Evolutionary conservation across 2,888 invertebrate genomes (phyloP).

Genomic region (Temnothorax ravouxi): DNA sequence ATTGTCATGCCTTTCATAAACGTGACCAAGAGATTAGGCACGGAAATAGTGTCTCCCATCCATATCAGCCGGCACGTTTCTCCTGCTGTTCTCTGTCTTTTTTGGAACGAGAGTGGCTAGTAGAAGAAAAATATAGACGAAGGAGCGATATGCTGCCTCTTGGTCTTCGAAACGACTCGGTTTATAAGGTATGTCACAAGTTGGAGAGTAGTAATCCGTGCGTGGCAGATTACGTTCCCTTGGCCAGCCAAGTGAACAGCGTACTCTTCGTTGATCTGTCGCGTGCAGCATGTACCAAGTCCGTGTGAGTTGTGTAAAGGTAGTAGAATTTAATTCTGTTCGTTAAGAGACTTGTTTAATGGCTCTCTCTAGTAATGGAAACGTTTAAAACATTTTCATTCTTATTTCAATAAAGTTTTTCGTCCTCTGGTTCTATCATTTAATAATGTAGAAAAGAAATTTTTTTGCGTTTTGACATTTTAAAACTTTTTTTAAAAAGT

Average conservation of each 20-base stretch:
- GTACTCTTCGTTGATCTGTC: conserved; percentile 39
- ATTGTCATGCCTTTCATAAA: conserved; percentile 47
- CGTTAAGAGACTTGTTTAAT: not conserved
- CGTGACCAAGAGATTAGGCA: conserved; percentile 53
- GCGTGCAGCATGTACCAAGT: conserved; percentile 18
- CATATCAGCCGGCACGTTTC: not conserved
- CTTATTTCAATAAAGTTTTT: not conserved
- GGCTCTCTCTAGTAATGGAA: not conserved
- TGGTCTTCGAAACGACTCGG: conserved; percentile 29
- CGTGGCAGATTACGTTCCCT: conserved; percentile 1
- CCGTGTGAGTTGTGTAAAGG: not conserved
- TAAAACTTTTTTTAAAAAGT: not conserved
- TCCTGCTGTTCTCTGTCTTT: not conserved
- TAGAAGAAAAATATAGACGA: conserved; percentile 42
- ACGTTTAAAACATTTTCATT: not conserved
- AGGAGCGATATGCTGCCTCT: conserved; percentile 50
- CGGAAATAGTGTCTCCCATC: conserved; percentile 21
- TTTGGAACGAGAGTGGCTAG: conserved; percentile 4
- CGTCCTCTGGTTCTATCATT: not conserved
- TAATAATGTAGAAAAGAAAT: not conserved
- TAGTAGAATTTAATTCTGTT: conserved; percentile 1
- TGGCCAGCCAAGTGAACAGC: conserved; percentile 26
- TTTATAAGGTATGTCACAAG: conserved; percentile 29
- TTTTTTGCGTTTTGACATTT: not conserved
- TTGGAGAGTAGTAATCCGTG: conserved; percentile 12